phyloP scores from a whole-genome alignment of 2,888 invertebrate genomes.

The Oxyteleia sp. region DNA sequence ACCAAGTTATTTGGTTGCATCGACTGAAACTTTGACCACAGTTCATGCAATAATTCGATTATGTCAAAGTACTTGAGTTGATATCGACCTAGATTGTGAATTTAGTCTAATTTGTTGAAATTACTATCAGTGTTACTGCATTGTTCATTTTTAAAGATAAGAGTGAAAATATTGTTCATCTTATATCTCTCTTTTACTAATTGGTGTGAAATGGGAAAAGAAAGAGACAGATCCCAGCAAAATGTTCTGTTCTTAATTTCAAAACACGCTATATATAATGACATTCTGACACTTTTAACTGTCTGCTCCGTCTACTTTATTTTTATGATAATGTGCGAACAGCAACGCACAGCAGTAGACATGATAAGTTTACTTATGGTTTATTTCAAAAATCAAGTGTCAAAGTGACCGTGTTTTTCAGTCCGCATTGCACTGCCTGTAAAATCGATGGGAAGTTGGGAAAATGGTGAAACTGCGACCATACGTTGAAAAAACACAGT shows the following conservation, averaged over 20 bases:
- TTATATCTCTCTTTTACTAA: too few relatives aligned
- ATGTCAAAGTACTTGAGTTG: constrained; percentile 42
- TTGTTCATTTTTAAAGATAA: too few relatives aligned
- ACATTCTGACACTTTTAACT: constrained; percentile 12
- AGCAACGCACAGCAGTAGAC: constrained; percentile 2
- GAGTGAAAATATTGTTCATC: too few relatives aligned
- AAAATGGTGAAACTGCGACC: constrained; percentile 16
- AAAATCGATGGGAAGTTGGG: not conserved
- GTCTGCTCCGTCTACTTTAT: too few relatives aligned
- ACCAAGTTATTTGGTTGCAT: constrained; percentile 47
- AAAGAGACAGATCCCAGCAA: too few relatives aligned
- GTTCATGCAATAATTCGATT: constrained; percentile 46
- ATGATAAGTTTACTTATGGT: not conserved
- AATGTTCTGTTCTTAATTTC: too few relatives aligned
- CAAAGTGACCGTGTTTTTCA: not conserved
- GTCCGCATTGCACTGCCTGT: not conserved
- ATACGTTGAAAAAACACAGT: constrained; percentile 4
- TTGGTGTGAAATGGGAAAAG: too few relatives aligned
- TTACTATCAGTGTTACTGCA: constrained; percentile 3
- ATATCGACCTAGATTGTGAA: constrained; percentile 23
- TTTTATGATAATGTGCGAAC: not conserved
- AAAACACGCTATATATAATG: too few relatives aligned
- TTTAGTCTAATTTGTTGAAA: constrained; percentile 19
- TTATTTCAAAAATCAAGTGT: not conserved
- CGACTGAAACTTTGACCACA: constrained; percentile 47